Evolutionary conservation across 1,140 invertebrate species (phyloP), one percentile per base, ranked within the genome.

Genomic region (Bombus affinis): DNA sequence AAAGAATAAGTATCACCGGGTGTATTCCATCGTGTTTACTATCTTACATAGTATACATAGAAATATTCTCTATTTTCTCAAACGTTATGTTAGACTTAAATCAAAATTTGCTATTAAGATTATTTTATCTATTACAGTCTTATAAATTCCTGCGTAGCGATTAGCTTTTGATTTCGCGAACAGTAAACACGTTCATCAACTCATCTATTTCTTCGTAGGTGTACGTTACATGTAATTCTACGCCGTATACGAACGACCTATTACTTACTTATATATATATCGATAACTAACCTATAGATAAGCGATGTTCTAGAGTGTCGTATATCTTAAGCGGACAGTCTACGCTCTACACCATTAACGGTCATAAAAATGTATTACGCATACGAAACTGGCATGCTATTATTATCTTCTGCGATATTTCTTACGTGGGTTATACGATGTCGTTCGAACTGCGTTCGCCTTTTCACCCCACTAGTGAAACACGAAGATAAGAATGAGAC

Each of bases 351-450:
- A n/a, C n/a, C 42, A 47, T 65, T n/a, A 37, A 12, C 2, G 28
- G 39, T 44, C 37, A 57, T 42, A 70, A 80, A 80, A 85, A 72
- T 73, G 32, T 59, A 80, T 85, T 70, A 59, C 35, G 28, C 25
- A 25, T 13, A 37, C 18, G 8, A 68, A 42, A 22, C 6, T 32
- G 10, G 22, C 35, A 59, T 59, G 28, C 59, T 32, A 22, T 59
- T 73, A 72, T 80, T 71, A 84, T 70, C 59, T 13, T 65, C 42
- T 1, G 68, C 77, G 15, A 80, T 85, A 85, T 85, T 85, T 85
- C 68, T 83, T 70, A 10, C 32, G 53, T 57, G 39, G 73, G 35
- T 70, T 83, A 35, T 65, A 71, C 53, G 59, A 25, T 53, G 81
- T 53, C 73, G 42, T 70, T 78, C 35, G 47, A 70, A 42, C 35